Percentiles rank a stretch among this genome's conserved stretches.
Conservation (phyloP, 2,888 invertebrate genomes). For the Oscheius onirici region DNA sequence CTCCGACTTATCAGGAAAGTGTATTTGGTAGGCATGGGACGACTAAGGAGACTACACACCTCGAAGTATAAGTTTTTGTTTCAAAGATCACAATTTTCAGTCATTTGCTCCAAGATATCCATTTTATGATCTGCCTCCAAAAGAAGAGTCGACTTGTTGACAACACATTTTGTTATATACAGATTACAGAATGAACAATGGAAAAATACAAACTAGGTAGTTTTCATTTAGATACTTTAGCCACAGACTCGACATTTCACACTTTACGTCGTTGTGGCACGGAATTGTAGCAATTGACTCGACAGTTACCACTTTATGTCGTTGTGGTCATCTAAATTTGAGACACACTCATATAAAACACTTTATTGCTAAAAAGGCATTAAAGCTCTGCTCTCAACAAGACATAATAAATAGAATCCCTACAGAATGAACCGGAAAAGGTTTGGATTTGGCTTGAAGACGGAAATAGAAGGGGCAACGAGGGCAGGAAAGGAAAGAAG, state of each 20-base stretch:
- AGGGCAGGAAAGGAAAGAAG: no score
- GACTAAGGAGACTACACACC: constrained; percentile 1
- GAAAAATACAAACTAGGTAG: neutral
- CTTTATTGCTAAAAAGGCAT: neutral
- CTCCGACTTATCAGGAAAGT: neutral
- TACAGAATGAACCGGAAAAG: neutral
- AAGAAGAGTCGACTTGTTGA: neutral
- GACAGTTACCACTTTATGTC: no score
- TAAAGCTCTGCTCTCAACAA: neutral
- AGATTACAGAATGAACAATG: no score
- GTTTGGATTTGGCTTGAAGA: no score
- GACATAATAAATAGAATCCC: neutral
- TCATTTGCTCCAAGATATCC: constrained; percentile 27
- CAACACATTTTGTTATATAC: neutral
- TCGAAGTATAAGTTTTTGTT: neutral
- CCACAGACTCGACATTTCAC: no score
- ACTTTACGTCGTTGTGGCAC: no score
- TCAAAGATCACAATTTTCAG: constrained; percentile 7
- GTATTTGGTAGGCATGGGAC: constrained; percentile 16
- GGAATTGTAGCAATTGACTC: no score
- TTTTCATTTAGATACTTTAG: no score
- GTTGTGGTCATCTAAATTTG: neutral
- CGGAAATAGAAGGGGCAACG: neutral
- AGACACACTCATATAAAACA: neutral
- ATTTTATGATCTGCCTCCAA: neutral